Evolutionary conservation across 2,797 vertebrate species (phyloP), one percentile per base, ranked within the genome.

Genomic region (Botia almorhae): DNA sequence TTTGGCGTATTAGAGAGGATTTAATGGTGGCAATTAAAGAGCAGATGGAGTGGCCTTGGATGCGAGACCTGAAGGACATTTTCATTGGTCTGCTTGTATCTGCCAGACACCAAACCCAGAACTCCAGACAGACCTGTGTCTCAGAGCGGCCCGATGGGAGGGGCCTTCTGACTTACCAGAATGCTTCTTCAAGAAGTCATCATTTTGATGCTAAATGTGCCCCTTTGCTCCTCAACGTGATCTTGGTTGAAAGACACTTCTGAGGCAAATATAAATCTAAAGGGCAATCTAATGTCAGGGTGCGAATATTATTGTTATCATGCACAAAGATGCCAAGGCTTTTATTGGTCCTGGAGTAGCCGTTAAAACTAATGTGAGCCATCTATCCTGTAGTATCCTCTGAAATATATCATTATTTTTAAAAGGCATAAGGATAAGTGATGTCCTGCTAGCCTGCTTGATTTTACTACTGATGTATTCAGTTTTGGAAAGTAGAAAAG

Each of bases 21-120:
- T 88, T 87, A 85, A 87, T 88, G 84, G 78, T 39, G 61, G 82
- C 82, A 85, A 83, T 88, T 86, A 85, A 87, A 88, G 82, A 88
- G 85, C 88, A 89, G 88, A 89, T 89, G 83, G 85, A 85, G 16
- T 73, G 74, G 86, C 82, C 83, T 78, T 83, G 74, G 82, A 85
- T 17, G 64, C 23, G 23, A 51, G 83, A 84, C 83, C 85, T 87
- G 89, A 89, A 91, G 86, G 89, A 90, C 86, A 82, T 87, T 72
- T 89, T 87, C 84, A 84, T 50, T 79, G 83, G 85, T 85, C 80
- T 79, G 80, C 82, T 81, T 78, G 78, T 85, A 87, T 84, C 84
- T 85, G 74, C 83, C 82, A 76, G 78, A 48, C 85, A 86, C 81
- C 81, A 56, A 74, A 76, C 85, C 74, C 76, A 80, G 80, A 76